Evolutionary conservation across 2,888 invertebrate species (phyloP), one percentile per base, ranked within the genome.

Genomic region (Vandiemenella viatica): DNA sequence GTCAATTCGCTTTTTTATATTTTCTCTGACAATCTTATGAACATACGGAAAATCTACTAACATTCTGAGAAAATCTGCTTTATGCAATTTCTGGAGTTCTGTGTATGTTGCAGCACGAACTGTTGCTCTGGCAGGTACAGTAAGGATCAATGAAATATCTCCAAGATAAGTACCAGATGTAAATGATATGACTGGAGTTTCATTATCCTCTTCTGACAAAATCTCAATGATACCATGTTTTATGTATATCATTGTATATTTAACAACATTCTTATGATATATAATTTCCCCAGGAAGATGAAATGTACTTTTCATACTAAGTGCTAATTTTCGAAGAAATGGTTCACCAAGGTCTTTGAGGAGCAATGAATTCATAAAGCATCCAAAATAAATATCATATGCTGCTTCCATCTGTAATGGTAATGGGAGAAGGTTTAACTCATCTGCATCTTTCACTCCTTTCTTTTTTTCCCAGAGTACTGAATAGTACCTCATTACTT

Each of bases 31-130:
- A 15, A 18, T 43, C 19, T 43, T 21, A 1, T 16, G 16, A 15
- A 43, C 19, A 13, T 17, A 5, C 7, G 43, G 43, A n/a, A 20
- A 18, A 21, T 43, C 13, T 18, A 18, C n/a, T 21, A 43, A 7
- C 43, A 43, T 43, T 3, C 43, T 17, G 18, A 18, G 19, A 21
- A 43, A 18, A 21, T 43, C 43, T 18, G 19, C 43, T 21, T 18
- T 43, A 18, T 18, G 15, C 19, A 46, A 37, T 19, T 37, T 21
- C 37, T 46, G 37, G 8, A 73, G 68, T 61, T 74, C 74, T 1
- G 71, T 70, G 50, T 72, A 73, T n/a, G 67, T 68, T 5, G 70
- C 68, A 16, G 74, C 73, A 63, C 70, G 69, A 4, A 74, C 69
- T 37, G 72, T 70, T 45, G 72, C 70, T 54, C 71, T 66, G 5